Evolutionary conservation across 2,797 vertebrate genomes (phyloP).

Genomic region (Betta splendens): DNA sequence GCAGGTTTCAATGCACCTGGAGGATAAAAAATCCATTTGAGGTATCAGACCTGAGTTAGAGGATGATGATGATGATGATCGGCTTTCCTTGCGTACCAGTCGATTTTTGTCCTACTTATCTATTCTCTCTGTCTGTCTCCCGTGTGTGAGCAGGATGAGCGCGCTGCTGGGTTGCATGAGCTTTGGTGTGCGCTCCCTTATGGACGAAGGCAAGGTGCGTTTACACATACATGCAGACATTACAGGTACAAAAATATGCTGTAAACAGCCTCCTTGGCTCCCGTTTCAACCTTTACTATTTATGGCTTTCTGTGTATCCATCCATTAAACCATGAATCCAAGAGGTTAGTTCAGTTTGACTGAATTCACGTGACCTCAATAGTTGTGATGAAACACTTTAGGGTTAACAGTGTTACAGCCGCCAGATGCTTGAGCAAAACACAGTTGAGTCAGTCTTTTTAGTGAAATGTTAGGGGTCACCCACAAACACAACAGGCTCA

Average conservation of each 20-base stretch:
- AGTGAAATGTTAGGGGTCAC: slow-evolving; percentile 37
- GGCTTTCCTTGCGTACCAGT: slow-evolving; percentile 23
- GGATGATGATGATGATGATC: slow-evolving; percentile 1
- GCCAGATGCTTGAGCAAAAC: slow-evolving; percentile 39
- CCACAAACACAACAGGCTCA: slow-evolving; percentile 2
- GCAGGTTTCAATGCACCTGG: slow-evolving; percentile 5
- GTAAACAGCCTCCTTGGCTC: slow-evolving; percentile 18
- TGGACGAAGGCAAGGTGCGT: slow-evolving; percentile 83
- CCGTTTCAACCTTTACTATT: slow-evolving; percentile 15
- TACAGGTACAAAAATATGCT: slow-evolving; percentile 15
- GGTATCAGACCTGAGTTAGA: slow-evolving; percentile 20
- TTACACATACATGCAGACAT: slow-evolving; percentile 21
- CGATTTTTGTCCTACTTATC: slow-evolving; percentile 32
- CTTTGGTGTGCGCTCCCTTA: slow-evolving; percentile 87
- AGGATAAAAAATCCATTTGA: slow-evolving; percentile 25
- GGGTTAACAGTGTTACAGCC: slow-evolving; percentile 62
- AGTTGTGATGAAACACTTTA: slow-evolving; percentile 67
- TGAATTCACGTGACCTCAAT: slow-evolving; percentile 64
- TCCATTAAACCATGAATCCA: slow-evolving; percentile 57
- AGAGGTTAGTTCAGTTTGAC: slow-evolving; percentile 61
- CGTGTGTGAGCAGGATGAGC: slow-evolving; percentile 61
- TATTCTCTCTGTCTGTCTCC: slow-evolving; percentile 32
- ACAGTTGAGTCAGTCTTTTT: slow-evolving; percentile 40
- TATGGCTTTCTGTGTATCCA: slow-evolving; percentile 16
- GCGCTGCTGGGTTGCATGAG: slow-evolving; percentile 89